Evolutionary conservation across 2,888 invertebrate genomes (phyloP).

Genomic region (Meteorus colon): DNA sequence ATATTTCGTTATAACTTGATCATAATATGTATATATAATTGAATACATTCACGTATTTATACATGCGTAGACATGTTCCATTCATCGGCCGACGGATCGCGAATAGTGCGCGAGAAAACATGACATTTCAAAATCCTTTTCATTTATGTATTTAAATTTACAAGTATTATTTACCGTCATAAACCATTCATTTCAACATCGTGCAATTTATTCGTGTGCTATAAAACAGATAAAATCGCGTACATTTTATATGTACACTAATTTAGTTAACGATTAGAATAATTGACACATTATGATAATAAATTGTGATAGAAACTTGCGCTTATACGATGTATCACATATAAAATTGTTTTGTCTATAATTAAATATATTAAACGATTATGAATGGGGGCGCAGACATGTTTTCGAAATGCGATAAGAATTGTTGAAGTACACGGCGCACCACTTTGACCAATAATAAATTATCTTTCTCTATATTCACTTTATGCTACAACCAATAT

Average conservation of each 20-base stretch:
- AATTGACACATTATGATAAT: conserved; percentile 1
- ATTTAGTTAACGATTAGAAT: background rate
- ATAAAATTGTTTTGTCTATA: background rate
- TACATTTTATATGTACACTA: background rate
- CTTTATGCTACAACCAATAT: background rate
- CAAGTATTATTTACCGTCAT: background rate
- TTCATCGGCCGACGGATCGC: conserved; percentile 18
- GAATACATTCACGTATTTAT: background rate
- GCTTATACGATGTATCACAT: background rate
- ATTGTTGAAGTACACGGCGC: background rate
- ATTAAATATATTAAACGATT: background rate
- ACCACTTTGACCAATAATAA: conserved; percentile 9
- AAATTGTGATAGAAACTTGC: background rate
- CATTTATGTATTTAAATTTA: background rate
- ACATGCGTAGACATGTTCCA: background rate
- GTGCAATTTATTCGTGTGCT: background rate
- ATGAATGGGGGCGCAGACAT: too few species aligned
- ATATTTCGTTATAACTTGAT: conserved; percentile 23
- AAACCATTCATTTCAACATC: conserved; percentile 2
- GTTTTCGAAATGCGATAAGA: too few species aligned
- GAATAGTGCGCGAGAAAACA: background rate
- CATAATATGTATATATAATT: conserved; percentile 1
- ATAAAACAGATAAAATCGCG: conserved; percentile 8
- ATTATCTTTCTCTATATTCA: background rate
- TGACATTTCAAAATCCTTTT: background rate